Evolutionary conservation across 2,797 vertebrate genomes (phyloP), one percentile per base, ranked within the genome.

Genomic region (Otus scops): DNA sequence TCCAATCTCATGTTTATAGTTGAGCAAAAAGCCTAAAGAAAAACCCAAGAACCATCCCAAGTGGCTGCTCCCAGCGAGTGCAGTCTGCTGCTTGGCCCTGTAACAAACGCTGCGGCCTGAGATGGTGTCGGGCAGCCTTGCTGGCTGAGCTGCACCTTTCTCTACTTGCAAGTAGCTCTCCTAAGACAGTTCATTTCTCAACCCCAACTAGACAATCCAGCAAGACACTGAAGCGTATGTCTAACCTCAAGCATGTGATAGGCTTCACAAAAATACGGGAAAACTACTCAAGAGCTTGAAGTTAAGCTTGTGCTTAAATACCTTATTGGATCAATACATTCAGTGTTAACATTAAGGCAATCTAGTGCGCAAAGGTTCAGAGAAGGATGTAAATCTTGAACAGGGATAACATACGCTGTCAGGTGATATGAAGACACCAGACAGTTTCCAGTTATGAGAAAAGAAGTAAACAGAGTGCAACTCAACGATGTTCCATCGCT

Each of bases 21-120:
- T 68, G 69, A 96, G 85, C 93, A 84, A 84, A 92, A 96, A 91
- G 76, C 89, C 70, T 91, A 71, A 94, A 92, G 68, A 71, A 96
- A 90, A 84, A 28, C 20, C 65, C 70, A 73, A 7, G 23, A 51
- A 9, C 48, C 56, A 67, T 28, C 32, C 48, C 4, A 0, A 76
- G 88, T 8, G 38, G 79, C 82, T 65, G 59, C 75, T 84, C 7
- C 1, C 41, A 23, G 36, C 0, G 0, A 65, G 43, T 3, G 6
- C 70, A 16, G 65, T 11, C 54, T 78, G 71, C 22, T 2, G 10
- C 54, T 30, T 3, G 1, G 59, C 28, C 28, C 17, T 8, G 16
- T 2, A 16, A 30, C 27, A 54, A n/a, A 27, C 2, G 10, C 48
- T 27, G 43, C 43, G 14, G 79, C 77, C 67, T 3, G 38, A 36